phyloP scores from a whole-genome alignment of 1,140 invertebrate species.

The Centruroides vittatus region DNA sequence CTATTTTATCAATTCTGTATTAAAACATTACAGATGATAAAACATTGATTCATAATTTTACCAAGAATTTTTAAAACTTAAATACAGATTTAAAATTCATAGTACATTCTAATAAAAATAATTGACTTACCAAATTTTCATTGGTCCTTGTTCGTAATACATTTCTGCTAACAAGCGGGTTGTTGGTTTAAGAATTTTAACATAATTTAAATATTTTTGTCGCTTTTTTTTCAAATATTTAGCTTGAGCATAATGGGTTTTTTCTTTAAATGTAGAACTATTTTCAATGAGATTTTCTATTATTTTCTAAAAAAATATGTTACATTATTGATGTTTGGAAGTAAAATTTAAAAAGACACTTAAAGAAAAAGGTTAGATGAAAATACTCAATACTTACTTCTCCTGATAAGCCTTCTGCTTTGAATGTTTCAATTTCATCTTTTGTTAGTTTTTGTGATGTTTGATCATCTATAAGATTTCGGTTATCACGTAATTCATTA shows the following conservation, averaged over 20 bases:
- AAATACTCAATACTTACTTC: conserved; percentile 22
- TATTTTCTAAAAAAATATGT: conserved; percentile 44
- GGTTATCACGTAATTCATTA: conserved; percentile 56
- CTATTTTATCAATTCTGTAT: no score
- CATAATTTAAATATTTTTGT: conserved; percentile 11
- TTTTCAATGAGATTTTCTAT: conserved; percentile 74
- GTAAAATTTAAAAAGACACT: background rate
- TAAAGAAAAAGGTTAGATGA: background rate
- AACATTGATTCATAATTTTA: background rate
- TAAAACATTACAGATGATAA: no score
- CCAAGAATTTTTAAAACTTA: conserved; percentile 3
- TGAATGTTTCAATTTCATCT: conserved; percentile 61
- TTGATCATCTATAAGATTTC: conserved; percentile 65
- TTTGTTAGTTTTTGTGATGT: conserved; percentile 70
- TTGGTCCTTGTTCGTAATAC: conserved; percentile 55
- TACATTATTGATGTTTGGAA: background rate
- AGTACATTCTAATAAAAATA: background rate
- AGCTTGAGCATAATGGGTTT: conserved; percentile 83
- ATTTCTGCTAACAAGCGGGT: conserved; percentile 59
- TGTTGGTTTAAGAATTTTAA: conserved; percentile 52
- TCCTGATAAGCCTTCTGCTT: conserved; percentile 53
- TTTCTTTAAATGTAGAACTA: conserved; percentile 60
- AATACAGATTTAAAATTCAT: background rate
- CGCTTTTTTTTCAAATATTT: conserved; percentile 89
- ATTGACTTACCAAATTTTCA: conserved; percentile 48